Evolutionary conservation across 92 coral and sea anemone species (phyloP).

Genomic region (Actinernus sp.): DNA sequence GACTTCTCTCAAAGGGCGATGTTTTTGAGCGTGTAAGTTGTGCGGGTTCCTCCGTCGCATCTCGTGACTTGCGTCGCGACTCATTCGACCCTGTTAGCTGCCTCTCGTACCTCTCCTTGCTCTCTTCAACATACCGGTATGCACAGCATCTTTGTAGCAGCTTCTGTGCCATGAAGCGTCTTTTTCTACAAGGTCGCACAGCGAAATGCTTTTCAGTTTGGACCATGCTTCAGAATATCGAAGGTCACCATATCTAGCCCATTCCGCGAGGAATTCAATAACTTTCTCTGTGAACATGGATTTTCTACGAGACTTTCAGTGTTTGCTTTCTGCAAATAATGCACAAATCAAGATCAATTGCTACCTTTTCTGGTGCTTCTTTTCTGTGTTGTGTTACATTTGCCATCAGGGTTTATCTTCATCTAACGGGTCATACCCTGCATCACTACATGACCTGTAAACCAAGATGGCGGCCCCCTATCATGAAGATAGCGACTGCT

Average conservation of each 20-base stretch:
- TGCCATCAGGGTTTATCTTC: background rate
- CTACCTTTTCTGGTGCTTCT: too few species aligned
- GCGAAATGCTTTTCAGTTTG: slow-evolving; percentile 14
- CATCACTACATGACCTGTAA: slow-evolving; percentile 24
- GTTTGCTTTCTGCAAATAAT: slow-evolving; percentile 35
- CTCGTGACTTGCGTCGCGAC: too few species aligned
- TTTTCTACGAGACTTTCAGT: slow-evolving; percentile 45
- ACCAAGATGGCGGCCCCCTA: slow-evolving; percentile 62
- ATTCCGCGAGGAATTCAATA: slow-evolving; percentile 32
- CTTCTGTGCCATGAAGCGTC: slow-evolving; percentile 57
- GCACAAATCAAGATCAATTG: slow-evolving; percentile 13
- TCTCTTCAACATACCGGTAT: slow-evolving; percentile 41
- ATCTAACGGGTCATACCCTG: background rate
- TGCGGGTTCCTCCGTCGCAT: too few species aligned
- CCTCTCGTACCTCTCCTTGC: slow-evolving; percentile 27
- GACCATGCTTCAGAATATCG: slow-evolving; percentile 27
- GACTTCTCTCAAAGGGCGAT: too few species aligned
- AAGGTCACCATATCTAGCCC: slow-evolving; percentile 52
- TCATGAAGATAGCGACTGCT: slow-evolving; percentile 49
- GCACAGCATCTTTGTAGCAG: slow-evolving; percentile 44
- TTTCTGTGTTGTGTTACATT: background rate
- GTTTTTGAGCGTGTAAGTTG: too few species aligned
- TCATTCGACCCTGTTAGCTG: background rate
- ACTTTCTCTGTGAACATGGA: slow-evolving; percentile 50
- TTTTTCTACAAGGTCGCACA: slow-evolving; percentile 16